Evolutionary conservation across 2,113 vertebrate species (phyloP).

Genomic region (Ceyx melanurus): DNA sequence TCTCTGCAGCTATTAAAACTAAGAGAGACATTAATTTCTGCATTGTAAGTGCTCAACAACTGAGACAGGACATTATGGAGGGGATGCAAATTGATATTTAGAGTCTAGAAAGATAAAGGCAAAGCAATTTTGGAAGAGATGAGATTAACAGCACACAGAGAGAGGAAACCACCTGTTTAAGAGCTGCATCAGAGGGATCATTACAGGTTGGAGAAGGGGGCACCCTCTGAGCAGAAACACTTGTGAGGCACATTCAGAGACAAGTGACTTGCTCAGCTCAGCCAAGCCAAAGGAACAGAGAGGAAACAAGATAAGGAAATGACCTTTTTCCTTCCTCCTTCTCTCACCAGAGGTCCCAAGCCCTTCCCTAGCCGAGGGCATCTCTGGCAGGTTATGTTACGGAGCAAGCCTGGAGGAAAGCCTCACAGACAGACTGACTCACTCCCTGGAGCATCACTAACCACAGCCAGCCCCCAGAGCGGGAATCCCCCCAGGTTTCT

Average conservation of each 20-base stretch:
- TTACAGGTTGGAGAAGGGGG: background rate
- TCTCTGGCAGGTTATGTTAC: rapidly evolving
- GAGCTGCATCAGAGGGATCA: background rate
- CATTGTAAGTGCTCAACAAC: background rate
- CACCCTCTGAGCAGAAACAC: background rate
- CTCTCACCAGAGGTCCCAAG: rapidly evolving
- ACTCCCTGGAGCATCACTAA: rapidly evolving
- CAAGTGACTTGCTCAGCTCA: background rate
- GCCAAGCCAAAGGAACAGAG: background rate
- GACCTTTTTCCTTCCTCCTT: background rate
- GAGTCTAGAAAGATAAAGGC: background rate
- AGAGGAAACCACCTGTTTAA: background rate
- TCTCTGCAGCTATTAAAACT: rapidly evolving
- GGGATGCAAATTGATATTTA: background rate
- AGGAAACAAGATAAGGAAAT: rapidly evolving
- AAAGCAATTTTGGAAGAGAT: background rate
- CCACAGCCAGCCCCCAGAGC: rapidly evolving
- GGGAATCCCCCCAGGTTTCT: rapidly evolving
- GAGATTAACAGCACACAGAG: background rate
- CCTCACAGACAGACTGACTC: too few relatives aligned
- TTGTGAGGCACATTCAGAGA: background rate
- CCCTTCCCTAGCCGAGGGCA: background rate
- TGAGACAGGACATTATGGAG: background rate
- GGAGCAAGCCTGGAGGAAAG: background rate
- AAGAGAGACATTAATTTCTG: background rate